These are phyloP conservation scores for Eupithecia insigniata DNA, from an alignment of 2,888 invertebrate species.

Conservation along the genomic window DNA sequence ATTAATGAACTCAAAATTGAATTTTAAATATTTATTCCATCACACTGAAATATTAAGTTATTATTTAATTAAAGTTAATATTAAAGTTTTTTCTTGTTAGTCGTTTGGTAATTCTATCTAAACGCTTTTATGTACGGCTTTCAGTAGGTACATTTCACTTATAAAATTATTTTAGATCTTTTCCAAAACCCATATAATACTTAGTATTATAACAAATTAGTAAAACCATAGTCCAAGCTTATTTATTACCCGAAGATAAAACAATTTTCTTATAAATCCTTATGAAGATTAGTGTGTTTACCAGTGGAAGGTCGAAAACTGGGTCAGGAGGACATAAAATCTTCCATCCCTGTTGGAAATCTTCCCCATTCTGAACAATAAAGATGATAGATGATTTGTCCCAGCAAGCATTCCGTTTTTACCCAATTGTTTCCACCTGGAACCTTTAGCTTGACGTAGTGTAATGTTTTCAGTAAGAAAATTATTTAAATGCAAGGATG, in stretches of 20 bases:
- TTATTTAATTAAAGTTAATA: too few relatives aligned
- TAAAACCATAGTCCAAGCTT: not conserved
- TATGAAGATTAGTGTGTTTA: conserved; percentile 49
- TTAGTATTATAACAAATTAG: not conserved
- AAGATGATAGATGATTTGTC: conserved; percentile 62
- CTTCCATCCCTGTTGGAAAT: conserved; percentile 39
- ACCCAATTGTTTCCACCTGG: conserved; percentile 57
- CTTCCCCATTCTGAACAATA: conserved; percentile 50
- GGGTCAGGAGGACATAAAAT: conserved; percentile 46
- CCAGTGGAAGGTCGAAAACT: conserved; percentile 49
- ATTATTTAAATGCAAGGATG: not conserved
- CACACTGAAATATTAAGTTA: not conserved
- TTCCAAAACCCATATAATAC: not conserved
- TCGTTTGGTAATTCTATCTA: not conserved
- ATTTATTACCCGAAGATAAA: conserved; percentile 21
- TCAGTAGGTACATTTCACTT: not conserved
- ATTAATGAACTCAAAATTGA: not conserved
- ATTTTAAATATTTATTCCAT: not conserved
- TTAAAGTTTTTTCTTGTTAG: not conserved
- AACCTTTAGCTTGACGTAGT: conserved; percentile 21
- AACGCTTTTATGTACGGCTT: not conserved
- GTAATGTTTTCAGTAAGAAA: not conserved
- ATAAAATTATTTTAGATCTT: not conserved
- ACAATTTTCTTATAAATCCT: conserved; percentile 24
- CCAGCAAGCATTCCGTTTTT: conserved; percentile 51